A percentile compares a stretch with the other conserved stretches of the same genome.
These are phyloP conservation scores for Tetranychus cinnabarinus DNA, from an alignment of 1,140 invertebrate genomes.

Conservation along the genomic window DNA sequence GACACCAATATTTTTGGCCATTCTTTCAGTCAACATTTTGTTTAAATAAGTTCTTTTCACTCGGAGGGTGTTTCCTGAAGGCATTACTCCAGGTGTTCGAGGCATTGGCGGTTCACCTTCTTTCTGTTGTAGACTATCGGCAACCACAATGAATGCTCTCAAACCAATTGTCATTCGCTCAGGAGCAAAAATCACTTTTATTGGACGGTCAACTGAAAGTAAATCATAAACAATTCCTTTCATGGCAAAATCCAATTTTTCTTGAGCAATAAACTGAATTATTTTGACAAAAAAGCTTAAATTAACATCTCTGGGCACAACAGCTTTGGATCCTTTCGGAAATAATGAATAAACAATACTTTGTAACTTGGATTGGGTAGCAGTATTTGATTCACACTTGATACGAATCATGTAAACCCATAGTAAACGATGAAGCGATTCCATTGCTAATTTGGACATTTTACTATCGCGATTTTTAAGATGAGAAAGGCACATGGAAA, in stretches of 20 bases:
- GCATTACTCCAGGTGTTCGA: slow-evolving; percentile 67
- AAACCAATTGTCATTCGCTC: slow-evolving; percentile 97
- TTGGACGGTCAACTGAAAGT: slow-evolving; percentile 71
- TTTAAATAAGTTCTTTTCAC: slow-evolving; percentile 91
- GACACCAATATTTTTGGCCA: slow-evolving; percentile 83
- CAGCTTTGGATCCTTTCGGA: slow-evolving; percentile 89
- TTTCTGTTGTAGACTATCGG: slow-evolving; percentile 93
- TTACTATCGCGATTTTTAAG: slow-evolving; percentile 90
- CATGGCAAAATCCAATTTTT: slow-evolving; percentile 91
- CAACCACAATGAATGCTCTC: slow-evolving; percentile 85
- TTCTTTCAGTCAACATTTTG: slow-evolving; percentile 85
- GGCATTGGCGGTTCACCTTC: slow-evolving; percentile 97
- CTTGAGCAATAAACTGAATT: slow-evolving; percentile 95
- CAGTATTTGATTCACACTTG: slow-evolving; percentile 95
- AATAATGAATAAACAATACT: slow-evolving; percentile 96
- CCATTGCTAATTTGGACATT: slow-evolving; percentile 86
- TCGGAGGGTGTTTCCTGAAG: slow-evolving; percentile 75
- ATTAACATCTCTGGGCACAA: slow-evolving; percentile 87
- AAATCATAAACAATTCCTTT: slow-evolving; percentile 96
- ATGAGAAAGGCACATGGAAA: slow-evolving; percentile 93
- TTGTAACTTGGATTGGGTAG: slow-evolving; percentile 79
- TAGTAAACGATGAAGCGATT: slow-evolving; percentile 32
- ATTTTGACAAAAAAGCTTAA: slow-evolving; percentile 99
- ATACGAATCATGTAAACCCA: slow-evolving; percentile 98
- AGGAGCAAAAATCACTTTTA: slow-evolving; percentile 82